These are phyloP conservation scores for Apostichopus japonicus DNA, from an alignment of 35 echinoderm and acorn worm species.

Conservation along the genomic window DNA sequence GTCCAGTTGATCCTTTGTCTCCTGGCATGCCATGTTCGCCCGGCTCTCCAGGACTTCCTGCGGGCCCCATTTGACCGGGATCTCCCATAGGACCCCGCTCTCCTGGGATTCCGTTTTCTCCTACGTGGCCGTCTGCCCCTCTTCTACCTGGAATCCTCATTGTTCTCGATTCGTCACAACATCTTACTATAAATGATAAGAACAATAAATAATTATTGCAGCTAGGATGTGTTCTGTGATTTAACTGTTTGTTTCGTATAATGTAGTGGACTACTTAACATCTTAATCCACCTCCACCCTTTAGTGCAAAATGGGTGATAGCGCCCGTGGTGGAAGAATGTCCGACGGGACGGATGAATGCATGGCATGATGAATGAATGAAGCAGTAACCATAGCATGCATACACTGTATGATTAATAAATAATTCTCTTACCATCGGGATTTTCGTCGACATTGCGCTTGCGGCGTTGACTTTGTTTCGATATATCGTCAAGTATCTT, in stretches of 20 bases:
- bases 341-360: too few relatives aligned
- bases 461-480: not conserved
- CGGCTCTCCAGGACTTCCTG: not conserved
- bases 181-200: not conserved
- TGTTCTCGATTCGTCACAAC: conserved; percentile 3
- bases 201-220: too few relatives aligned
- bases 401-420: not conserved
- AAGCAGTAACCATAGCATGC: too few relatives aligned
- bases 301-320: too few relatives aligned
- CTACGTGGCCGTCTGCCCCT: not conserved
- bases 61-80: not conserved
- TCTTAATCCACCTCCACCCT: too few relatives aligned
- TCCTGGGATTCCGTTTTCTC: conserved; percentile 20
- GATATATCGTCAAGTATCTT: not conserved
- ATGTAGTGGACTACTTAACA: too few relatives aligned
- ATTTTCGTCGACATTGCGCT: not conserved
- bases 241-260: too few relatives aligned
- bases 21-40: not conserved
- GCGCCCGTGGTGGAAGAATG: too few relatives aligned
- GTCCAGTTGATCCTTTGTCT: not conserved
- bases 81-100: conserved; percentile 25
- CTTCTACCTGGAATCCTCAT: not conserved
- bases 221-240: too few relatives aligned
- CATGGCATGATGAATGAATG: too few relatives aligned
- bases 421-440: not conserved